phyloP scores from a whole-genome alignment of 2,888 invertebrate species.

The Eueremaeus valkanovi region DNA sequence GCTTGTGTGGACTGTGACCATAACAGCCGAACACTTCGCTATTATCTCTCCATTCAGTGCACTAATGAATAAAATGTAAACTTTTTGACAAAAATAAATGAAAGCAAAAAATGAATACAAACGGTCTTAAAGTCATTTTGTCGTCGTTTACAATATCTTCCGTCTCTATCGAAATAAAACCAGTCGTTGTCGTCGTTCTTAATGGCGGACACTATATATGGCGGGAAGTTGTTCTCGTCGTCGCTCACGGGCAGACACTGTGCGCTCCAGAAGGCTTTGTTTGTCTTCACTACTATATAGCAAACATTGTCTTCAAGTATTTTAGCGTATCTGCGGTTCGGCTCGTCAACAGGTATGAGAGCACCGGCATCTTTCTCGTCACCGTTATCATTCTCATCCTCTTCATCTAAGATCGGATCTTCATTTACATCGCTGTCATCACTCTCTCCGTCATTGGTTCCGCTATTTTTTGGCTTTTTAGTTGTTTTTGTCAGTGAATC shows the following conservation, averaged over 20 bases:
- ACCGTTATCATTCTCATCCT: neutral
- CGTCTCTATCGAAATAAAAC: neutral
- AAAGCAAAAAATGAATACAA: neutral
- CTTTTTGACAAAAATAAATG: neutral
- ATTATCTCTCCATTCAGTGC: conserved; percentile 3
- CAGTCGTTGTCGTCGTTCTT: conserved; percentile 9
- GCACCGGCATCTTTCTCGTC: neutral
- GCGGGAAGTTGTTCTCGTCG: conserved; percentile 14
- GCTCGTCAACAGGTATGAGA: conserved; percentile 9
- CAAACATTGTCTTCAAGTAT: neutral
- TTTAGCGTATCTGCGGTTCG: neutral
- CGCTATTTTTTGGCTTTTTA: too few species aligned
- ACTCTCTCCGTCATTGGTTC: neutral
- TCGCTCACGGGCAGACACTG: neutral
- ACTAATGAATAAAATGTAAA: neutral
- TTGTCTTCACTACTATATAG: neutral
- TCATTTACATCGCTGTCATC: conserved; percentile 21
- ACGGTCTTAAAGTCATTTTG: neutral
- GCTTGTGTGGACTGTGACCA: neutral
- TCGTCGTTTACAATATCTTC: neutral
- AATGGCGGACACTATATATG: conserved; percentile 20
- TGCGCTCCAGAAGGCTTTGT: neutral
- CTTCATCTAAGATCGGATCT: neutral
- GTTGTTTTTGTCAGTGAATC: neutral
- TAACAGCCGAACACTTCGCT: conserved; percentile 13